These are phyloP conservation scores for Pocillopora meandrina DNA, from an alignment of 92 coral and sea anemone genomes.

Conservation along the genomic window DNA sequence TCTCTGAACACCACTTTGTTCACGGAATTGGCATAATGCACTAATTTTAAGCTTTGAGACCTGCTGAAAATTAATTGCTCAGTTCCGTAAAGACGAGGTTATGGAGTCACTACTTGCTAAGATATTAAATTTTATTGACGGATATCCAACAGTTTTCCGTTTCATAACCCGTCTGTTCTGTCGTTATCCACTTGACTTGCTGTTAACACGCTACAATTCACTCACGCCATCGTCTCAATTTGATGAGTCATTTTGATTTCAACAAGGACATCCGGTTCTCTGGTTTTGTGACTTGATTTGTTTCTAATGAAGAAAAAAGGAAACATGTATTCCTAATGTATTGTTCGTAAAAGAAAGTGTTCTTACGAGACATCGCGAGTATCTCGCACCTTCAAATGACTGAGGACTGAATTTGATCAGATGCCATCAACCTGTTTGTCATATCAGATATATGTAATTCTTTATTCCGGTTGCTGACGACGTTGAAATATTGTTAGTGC, in stretches of 20 bases:
- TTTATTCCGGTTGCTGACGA: background rate
- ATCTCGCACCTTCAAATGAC: background rate
- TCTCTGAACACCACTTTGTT: background rate
- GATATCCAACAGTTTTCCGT: background rate
- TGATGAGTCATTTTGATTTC: constrained; percentile 14
- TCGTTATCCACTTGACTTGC: background rate
- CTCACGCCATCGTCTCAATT: constrained; percentile 34
- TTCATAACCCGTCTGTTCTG: background rate
- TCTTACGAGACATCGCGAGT: background rate
- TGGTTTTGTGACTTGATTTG: background rate
- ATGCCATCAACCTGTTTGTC: background rate
- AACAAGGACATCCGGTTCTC: background rate
- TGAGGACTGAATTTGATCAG: background rate
- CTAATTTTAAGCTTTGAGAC: no score
- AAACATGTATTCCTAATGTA: background rate
- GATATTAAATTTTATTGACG: no score
- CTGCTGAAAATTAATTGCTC: no score
- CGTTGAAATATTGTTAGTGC: background rate
- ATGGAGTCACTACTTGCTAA: no score
- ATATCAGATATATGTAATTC: background rate
- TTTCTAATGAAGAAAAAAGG: background rate
- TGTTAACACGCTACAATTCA: constrained; percentile 13
- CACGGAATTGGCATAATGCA: no score
- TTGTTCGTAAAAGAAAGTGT: background rate
- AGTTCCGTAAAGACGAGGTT: no score